Evolutionary conservation across 2,797 vertebrate species (phyloP), one percentile per base, ranked within the genome.

Genomic region (Chloroceryle inda): DNA sequence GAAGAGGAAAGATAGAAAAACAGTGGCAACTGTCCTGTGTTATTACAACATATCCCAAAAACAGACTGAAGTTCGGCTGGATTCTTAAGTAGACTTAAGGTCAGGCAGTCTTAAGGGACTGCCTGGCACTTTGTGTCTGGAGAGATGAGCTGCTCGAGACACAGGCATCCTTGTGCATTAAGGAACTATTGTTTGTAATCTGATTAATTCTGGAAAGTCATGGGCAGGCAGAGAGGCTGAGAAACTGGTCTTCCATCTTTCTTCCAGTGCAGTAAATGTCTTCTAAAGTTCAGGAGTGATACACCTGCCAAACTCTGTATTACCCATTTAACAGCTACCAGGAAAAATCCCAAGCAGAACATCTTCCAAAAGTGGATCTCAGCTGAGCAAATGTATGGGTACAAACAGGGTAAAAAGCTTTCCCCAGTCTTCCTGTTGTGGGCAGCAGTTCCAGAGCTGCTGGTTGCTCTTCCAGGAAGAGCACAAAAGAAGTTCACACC

Each of bases 161-260:
- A 83, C 49, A 80, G 56, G 42, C 64, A 63, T 89, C 79, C 73
- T 55, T 63, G 31, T 75, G 73, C 33, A 7, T 72, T 75, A 33
- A 52, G 85, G 59, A 89, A 42, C 18, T 67, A 11, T 26, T 35
- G 16, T 73, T 88, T 76, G 73, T 64, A 76, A 50, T 27, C 1
- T 71, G 69, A 66, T 84, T 89, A 85, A 80, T 94, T 86, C 73
- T 88, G 91, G 88, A 82, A 81, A 88, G 66, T 44, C 72, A 62
- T 2, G 37, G 73, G 29, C 83, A 76, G 58, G 35, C 35, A 4
- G 37, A 87, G 68, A 73, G 71, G 56, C 84, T 68, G 69, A 72
- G 58, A 72, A 89, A 61, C 81, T 80, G 47, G 27, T 91, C 55
- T 78, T 64, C 76, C 29, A 9, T 53, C 66, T 86, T 81, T 53